Percentiles rank a stretch among this genome's conserved stretches.
Conservation (phyloP, 2,888 invertebrate species). For the Stenurella melanura region DNA sequence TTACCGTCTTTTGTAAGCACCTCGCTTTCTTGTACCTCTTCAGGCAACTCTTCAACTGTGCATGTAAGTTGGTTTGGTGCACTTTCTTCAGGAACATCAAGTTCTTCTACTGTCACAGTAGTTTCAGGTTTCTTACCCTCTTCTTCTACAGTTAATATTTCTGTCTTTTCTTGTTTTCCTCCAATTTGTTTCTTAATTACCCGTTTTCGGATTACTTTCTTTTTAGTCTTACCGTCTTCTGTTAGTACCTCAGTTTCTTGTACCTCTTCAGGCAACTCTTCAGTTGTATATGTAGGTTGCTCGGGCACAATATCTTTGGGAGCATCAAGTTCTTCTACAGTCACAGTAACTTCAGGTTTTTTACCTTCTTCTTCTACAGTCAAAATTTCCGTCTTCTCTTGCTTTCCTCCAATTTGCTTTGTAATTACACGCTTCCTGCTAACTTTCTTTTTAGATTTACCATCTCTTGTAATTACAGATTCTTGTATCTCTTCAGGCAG, state of each 20-base stretch:
- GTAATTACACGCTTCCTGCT: slow-evolving; percentile 71
- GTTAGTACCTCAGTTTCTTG: slow-evolving; percentile 62
- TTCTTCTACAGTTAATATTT: slow-evolving; percentile 70
- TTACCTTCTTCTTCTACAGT: slow-evolving; percentile 72
- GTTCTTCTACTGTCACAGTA: slow-evolving; percentile 69
- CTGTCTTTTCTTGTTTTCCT: slow-evolving; percentile 68
- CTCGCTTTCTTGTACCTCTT: slow-evolving; percentile 56
- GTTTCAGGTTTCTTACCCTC: slow-evolving; percentile 66
- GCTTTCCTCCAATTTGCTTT: slow-evolving; percentile 67
- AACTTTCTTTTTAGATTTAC: slow-evolving; percentile 60
- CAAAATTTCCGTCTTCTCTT: slow-evolving; percentile 71
- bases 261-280: slow-evolving; percentile 62
- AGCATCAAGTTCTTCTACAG: slow-evolving; percentile 61
- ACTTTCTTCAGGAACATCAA: slow-evolving; percentile 58
- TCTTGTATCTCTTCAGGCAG: slow-evolving; percentile 61
- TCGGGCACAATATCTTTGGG: slow-evolving; percentile 63
- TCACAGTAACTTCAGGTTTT: slow-evolving; percentile 66
- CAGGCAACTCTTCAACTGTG: slow-evolving; percentile 63
- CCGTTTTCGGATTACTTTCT: slow-evolving; percentile 67
- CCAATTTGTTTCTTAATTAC: slow-evolving; percentile 70
- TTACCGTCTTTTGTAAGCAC: slow-evolving; percentile 69
- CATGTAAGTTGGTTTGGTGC: slow-evolving; percentile 69
- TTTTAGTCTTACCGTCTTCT: slow-evolving; percentile 62
- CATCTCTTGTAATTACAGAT: slow-evolving; percentile 58
- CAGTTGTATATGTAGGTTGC: slow-evolving; percentile 45